A percentile compares a stretch with the other conserved stretches of the same genome.
These are phyloP conservation scores for Adrianichthys oophorus DNA, from an alignment of 2,797 vertebrate genomes.

Conservation along the genomic window DNA sequence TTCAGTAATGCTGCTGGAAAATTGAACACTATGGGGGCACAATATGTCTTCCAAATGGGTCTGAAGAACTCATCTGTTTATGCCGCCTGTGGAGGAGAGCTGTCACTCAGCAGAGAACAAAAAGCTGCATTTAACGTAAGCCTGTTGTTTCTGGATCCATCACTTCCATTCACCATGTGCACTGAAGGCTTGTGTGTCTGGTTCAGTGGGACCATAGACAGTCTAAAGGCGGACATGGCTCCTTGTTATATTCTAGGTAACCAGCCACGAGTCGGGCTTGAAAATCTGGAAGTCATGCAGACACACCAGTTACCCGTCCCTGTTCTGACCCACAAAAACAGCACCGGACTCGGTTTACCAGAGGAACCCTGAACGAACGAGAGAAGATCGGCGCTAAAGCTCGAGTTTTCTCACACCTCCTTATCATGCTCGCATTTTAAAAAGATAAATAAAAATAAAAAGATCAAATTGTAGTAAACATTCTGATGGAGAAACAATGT, in stretches of 20 bases:
- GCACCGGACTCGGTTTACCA: constrained; percentile 7
- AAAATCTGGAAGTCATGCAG: no score
- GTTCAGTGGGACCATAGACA: constrained; percentile 19
- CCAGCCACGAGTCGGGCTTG: no score
- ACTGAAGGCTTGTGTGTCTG: constrained; percentile 36
- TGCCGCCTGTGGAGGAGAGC: constrained; percentile 38
- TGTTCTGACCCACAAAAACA: constrained; percentile 4
- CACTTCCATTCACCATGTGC: constrained; percentile 14
- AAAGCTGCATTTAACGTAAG: constrained; percentile 28
- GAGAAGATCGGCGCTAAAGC: no score
- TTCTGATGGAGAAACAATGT: constrained; percentile 44
- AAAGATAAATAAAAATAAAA: no score
- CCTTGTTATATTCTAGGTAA: neutral
- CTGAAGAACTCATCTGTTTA: constrained; percentile 42
- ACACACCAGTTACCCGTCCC: no score
- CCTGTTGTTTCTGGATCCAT: constrained; percentile 37
- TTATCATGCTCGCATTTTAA: no score
- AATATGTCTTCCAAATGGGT: constrained; percentile 55
- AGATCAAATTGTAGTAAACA: constrained; percentile 35
- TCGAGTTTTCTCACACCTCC: no score
- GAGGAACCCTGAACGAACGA: neutral
- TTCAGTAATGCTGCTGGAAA: constrained; percentile 46
- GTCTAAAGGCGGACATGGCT: constrained; percentile 7
- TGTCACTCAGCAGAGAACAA: constrained; percentile 56
- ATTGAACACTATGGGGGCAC: constrained; percentile 52